These are phyloP conservation scores for Ptychochromis oligacanthus DNA, from an alignment of 2,113 vertebrate species.

Conservation along the genomic window DNA sequence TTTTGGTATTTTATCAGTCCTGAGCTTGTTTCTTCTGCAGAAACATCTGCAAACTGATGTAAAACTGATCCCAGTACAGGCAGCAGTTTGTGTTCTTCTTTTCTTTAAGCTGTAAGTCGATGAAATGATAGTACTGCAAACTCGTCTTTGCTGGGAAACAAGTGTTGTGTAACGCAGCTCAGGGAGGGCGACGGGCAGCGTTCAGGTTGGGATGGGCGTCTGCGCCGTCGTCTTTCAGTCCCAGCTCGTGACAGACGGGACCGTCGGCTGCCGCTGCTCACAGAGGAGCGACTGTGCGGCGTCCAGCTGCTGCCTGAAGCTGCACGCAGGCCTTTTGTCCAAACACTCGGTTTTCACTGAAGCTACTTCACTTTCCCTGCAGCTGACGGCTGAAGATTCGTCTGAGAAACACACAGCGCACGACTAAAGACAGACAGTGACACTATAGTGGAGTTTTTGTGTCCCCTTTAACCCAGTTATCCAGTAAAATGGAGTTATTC, in stretches of 20 bases:
- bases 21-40: neutral
- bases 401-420: neutral
- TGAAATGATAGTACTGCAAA: too few species aligned
- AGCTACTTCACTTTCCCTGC: neutral
- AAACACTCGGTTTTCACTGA: neutral
- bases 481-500: neutral
- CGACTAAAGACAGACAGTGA: neutral
- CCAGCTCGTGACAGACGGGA: neutral
- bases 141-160: neutral
- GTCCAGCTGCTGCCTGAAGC: conserved; percentile 14
- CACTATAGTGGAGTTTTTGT: neutral
- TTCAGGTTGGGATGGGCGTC: neutral
- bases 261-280: neutral
- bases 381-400: neutral
- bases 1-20: neutral
- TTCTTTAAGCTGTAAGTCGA: neutral
- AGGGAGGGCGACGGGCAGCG: neutral
- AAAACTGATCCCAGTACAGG: too few species aligned
- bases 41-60: neutral
- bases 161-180: neutral
- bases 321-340: neutral
- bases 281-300: neutral
- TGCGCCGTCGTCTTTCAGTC: too few species aligned
- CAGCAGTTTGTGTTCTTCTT: too few species aligned
- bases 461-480: neutral